A percentile compares a stretch with the other conserved stretches of the same genome.
Conservation (phyloP, 2,797 vertebrate genomes). For the Gambusia yucatana region DNA sequence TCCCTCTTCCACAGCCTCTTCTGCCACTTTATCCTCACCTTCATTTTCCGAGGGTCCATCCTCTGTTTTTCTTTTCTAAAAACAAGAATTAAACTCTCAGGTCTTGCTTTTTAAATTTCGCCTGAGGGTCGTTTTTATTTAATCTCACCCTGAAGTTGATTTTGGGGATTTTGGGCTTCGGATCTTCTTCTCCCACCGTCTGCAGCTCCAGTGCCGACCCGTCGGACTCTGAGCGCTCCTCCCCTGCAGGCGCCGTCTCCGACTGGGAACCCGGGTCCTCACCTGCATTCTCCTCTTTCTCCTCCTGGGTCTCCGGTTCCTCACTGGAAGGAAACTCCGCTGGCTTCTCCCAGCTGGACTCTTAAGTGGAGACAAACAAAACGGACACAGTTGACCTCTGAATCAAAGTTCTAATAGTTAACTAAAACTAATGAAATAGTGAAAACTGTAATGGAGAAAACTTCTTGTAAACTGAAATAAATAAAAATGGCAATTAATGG, state of each 20-base stretch:
- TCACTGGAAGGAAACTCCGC: constrained; percentile 66
- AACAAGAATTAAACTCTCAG: not conserved
- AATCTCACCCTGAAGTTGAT: constrained; percentile 82
- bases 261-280: constrained; percentile 56
- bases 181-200: constrained; percentile 34
- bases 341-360: constrained; percentile 94
- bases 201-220: constrained; percentile 37
- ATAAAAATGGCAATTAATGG: too few species aligned
- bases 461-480: too few species aligned
- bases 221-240: constrained; percentile 44
- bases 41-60: constrained; percentile 15
- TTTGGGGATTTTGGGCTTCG: constrained; percentile 69
- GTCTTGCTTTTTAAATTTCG: not conserved
- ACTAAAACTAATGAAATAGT: too few species aligned
- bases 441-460: too few species aligned
- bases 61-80: constrained; percentile 75
- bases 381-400: not conserved
- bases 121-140: not conserved
- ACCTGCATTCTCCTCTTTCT: constrained; percentile 18
- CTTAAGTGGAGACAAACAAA: constrained; percentile 70
- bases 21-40: constrained; percentile 27
- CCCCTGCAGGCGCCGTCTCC: constrained; percentile 64
- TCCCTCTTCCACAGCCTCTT: constrained; percentile 32
- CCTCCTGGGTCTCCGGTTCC: constrained; percentile 32
- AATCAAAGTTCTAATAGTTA: too few species aligned